These are phyloP conservation scores for Nymphicus hollandicus DNA, from an alignment of 2,113 vertebrate genomes.

Conservation along the genomic window DNA sequence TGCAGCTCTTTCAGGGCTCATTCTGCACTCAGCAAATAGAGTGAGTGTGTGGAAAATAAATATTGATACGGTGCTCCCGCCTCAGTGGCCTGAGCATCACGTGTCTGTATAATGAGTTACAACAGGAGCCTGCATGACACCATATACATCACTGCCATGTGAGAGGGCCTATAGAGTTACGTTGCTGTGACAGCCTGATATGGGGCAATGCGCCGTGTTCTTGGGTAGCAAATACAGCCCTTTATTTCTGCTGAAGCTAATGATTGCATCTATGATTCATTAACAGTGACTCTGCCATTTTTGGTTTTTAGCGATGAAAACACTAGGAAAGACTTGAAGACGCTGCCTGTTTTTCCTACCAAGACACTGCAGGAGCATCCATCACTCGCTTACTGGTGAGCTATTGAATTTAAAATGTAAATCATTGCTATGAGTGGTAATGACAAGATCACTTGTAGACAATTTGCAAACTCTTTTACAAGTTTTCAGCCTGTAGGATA, in stretches of 20 bases:
- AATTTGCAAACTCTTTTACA: not conserved
- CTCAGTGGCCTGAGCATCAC: not conserved
- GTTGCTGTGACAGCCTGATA: not conserved
- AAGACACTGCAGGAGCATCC: slow-evolving; percentile 93
- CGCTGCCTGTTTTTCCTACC: slow-evolving; percentile 88
- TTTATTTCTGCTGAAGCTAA: not conserved
- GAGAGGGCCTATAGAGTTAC: slow-evolving; percentile 53
- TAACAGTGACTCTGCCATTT: not conserved
- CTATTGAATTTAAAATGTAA: not conserved
- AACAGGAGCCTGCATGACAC: not conserved
- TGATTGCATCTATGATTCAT: not conserved
- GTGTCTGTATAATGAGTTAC: not conserved
- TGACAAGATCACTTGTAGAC: not conserved
- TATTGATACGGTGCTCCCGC: not conserved
- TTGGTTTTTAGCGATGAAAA: slow-evolving; percentile 81
- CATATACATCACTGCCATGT: slow-evolving; percentile 9
- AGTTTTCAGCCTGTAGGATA: not conserved
- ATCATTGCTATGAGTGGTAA: not conserved
- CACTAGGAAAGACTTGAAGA: slow-evolving; percentile 86
- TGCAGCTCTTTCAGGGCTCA: not conserved
- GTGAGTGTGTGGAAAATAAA: not conserved
- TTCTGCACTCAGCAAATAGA: not conserved
- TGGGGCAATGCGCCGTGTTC: not conserved
- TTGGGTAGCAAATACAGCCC: not conserved
- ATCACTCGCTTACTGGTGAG: slow-evolving; percentile 93